Base-by-base conservation (phyloP, 2,888 invertebrate genomes). In the Tuta absoluta region DNA sequence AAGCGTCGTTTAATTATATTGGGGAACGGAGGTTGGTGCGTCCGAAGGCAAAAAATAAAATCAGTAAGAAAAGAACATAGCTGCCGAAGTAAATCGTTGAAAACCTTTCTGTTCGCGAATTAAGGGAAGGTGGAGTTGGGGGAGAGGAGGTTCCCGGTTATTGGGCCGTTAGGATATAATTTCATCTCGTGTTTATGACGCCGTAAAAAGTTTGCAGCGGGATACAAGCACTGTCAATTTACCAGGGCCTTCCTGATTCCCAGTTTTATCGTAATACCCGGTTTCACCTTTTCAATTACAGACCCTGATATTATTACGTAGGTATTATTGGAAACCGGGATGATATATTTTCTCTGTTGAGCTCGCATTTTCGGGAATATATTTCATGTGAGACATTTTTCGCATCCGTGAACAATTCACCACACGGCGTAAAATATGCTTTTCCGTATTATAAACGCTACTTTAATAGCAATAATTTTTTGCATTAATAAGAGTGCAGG, bases 161-260 rank as follows among this genome's bases (percentile, higher is more conserved):
- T 89, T 86, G 86, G 61, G 84, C 85, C 87, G 87, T 89, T 87
- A 87, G 86, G 84, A 88, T 88, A 89, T 89, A 88, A 90, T 89
- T 89, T 89, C 88, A 89, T 90, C 88, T 85, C 85, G 87, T 87
- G 89, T 87, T 89, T 90, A 90, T 86, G 87, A 82, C 77, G 80
- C 75, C 76, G 85, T 89, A 89, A 89, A 89, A 89, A 89, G 84
- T 89, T 89, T 87, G 80, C 80, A 85, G 81, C 85, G 81, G 81
- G 86, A 86, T 86, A 85, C 83, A 83, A 49, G 82, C 84, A 84
- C 86, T 84, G 86, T 84, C 86, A 84, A 84, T 86, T 85, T 85
- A 23, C 56, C 83, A 73, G 74, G 72, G 66, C 65, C 76, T 71
- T 71, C 77, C 45, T 61, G 61, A 61, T 61, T 61, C 61, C n/a